phyloP scores from a whole-genome alignment of 2,113 vertebrate genomes.

The Nibea albiflora region DNA sequence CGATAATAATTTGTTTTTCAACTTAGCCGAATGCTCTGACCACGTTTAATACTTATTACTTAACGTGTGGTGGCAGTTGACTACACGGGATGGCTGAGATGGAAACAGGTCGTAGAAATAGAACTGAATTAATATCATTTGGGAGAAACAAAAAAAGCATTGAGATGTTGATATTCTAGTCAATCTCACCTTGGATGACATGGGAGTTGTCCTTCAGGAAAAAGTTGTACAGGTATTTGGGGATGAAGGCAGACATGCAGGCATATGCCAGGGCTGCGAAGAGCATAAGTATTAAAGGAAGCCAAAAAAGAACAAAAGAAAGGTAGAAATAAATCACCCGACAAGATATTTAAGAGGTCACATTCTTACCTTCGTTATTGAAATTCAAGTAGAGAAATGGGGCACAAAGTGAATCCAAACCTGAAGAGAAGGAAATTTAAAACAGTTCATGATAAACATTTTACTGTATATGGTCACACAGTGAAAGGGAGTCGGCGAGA shows the following conservation, averaged over 20 bases:
- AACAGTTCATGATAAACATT: background rate
- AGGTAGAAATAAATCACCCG: background rate
- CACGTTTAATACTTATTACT: slow-evolving; percentile 40
- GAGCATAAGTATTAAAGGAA: slow-evolving; percentile 20
- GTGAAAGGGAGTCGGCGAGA: background rate
- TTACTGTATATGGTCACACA: background rate
- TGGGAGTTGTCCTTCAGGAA: slow-evolving; percentile 99
- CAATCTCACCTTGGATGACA: slow-evolving; percentile 95
- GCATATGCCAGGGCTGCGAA: slow-evolving; percentile 93
- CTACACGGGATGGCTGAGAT: background rate
- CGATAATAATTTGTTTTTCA: slow-evolving; percentile 62
- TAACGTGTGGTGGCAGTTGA: slow-evolving; percentile 36
- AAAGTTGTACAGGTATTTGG: slow-evolving; percentile 99
- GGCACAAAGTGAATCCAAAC: slow-evolving; percentile 97
- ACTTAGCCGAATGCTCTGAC: slow-evolving; percentile 41
- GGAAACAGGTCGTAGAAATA: background rate
- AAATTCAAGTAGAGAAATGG: slow-evolving; percentile 98
- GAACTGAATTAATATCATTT: slow-evolving; percentile 3
- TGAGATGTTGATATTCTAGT: background rate
- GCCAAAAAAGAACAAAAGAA: background rate
- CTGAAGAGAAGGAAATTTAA: slow-evolving; percentile 74
- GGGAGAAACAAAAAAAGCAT: background rate
- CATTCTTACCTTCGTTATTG: slow-evolving; percentile 93
- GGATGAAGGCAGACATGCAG: slow-evolving; percentile 99
- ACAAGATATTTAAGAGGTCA: background rate